Percentiles rank a stretch among this genome's conserved stretches.
These are phyloP conservation scores for Paradoxurus hermaphroditus DNA, from an alignment of 2,113 vertebrate species.

Conservation along the genomic window DNA sequence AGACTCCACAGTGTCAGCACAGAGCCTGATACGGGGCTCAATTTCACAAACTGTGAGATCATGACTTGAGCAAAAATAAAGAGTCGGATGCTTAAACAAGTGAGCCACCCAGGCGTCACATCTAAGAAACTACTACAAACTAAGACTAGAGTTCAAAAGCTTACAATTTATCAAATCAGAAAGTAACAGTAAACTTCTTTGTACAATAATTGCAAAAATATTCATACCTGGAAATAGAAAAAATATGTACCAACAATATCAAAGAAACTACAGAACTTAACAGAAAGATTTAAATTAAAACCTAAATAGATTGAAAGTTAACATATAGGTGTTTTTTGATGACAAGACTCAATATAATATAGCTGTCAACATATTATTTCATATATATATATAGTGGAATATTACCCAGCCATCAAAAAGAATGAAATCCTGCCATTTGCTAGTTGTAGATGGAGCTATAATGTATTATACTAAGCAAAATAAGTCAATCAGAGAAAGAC, in stretches of 20 bases:
- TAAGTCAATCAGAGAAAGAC: no score
- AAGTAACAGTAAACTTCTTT: neutral
- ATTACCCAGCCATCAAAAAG: no score
- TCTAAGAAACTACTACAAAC: neutral
- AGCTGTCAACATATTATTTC: neutral
- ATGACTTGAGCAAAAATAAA: no score
- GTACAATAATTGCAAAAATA: neutral
- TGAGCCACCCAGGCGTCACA: no score
- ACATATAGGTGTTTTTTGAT: neutral
- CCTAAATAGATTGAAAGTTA: neutral
- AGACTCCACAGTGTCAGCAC: no score
- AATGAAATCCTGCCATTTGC: no score
- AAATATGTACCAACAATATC: neutral
- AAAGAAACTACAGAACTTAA: neutral
- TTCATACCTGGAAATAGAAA: neutral
- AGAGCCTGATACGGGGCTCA: no score
- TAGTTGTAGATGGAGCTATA: no score
- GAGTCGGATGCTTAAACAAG: no score
- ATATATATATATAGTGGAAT: neutral
- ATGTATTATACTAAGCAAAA: no score
- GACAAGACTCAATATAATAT: neutral
- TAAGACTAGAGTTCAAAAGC: neutral
- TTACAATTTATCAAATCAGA: neutral
- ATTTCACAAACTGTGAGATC: no score
- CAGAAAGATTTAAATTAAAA: neutral